Evolutionary conservation across 1,140 invertebrate genomes (phyloP), one percentile per base, ranked within the genome.

Genomic region (Zophobas atratus): DNA sequence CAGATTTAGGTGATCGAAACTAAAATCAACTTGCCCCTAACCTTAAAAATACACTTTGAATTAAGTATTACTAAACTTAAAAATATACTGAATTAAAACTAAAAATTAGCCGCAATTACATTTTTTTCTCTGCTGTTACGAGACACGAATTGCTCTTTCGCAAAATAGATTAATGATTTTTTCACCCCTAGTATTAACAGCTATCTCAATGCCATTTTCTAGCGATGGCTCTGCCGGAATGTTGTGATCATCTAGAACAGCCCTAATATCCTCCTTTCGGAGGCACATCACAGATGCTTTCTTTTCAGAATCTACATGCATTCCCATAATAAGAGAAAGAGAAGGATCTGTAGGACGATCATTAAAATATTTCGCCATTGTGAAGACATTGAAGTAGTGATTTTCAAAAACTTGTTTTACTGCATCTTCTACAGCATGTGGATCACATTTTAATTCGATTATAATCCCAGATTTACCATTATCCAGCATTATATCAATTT

Each of bases 331-430:
- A 70, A 70, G 38, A 70, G 38, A 46, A 70, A 70, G n/a, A 70
- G 63, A 38, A 70, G 32, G 20, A 20, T 20, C 63, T 70, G 36
- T 70, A 2, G 6, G 63, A 70, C 63, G 36, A 70, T 38, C 36
- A 70, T 70, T 36, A 70, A 70, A 70, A 70, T 70, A 70, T 38
- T 70, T 38, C 63, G 5, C 41, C 5, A 70, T 70, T 39, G 38
- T 20, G 6, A 70, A 70, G 32, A 36, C 20, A 20, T 20, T 20
- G 20, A 20, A 71, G 70, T 71, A 46, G 46, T 72, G 32, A 3
- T 32, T 49, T 72, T 49, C 34, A 72, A 49, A 72, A 72, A 72
- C 51, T 20, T 51, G 70, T 72, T 72, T 72, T 49, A 72, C 43
- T 72, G 70, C 70, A 72, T 72, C 70, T 72, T 72, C 43, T 51